Conservation (phyloP, 2,113 vertebrate species). For the Chrysochloris asiatica region DNA sequence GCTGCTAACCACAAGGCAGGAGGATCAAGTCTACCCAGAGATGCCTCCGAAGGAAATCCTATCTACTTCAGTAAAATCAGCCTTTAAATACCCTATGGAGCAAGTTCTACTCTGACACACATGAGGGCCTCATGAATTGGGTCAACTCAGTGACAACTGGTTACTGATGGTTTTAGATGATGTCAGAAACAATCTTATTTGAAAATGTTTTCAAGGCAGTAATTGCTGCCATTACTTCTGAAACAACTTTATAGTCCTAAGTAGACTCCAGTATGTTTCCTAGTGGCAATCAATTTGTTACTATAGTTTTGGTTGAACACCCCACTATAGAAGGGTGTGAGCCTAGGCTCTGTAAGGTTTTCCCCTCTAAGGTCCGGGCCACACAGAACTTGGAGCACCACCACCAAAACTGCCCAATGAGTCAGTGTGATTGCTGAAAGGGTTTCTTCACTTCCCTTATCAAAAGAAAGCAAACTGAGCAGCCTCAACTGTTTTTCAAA, state of each 20-base stretch:
- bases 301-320: fast-evolving
- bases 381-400: fast-evolving
- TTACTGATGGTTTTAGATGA: background rate
- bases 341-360: background rate
- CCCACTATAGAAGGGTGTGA: background rate
- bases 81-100: background rate
- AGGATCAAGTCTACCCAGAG: background rate
- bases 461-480: slow-evolving; percentile 51
- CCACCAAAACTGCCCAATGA: background rate
- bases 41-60: background rate
- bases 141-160: background rate
- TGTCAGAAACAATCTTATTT: background rate
- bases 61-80: background rate
- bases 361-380: background rate
- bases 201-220: background rate
- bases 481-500: slow-evolving; percentile 56
- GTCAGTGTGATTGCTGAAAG: background rate
- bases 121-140: background rate
- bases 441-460: slow-evolving; percentile 37
- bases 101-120: background rate
- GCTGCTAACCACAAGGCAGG: background rate
- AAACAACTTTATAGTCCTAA: background rate
- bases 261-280: background rate
- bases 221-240: background rate
- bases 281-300: background rate